Percentiles rank a stretch among this genome's conserved stretches.
phyloP scores from a whole-genome alignment of 1,140 invertebrate genomes.

The Plutomurus gul region DNA sequence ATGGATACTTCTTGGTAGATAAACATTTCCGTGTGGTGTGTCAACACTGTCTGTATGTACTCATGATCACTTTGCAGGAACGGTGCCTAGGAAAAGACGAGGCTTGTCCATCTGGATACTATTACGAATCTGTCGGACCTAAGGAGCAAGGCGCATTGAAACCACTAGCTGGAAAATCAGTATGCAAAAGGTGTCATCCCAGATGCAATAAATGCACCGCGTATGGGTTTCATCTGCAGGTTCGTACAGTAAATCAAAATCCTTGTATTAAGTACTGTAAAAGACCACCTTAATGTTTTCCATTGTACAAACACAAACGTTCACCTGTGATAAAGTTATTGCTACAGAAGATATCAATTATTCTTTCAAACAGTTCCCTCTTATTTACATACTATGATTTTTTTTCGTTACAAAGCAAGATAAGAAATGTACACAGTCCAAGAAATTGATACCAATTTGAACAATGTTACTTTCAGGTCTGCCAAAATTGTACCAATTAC shows the following conservation, averaged over 20 bases:
- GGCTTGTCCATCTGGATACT: slow-evolving; percentile 71
- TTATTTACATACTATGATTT: too few species aligned
- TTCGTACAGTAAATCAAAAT: slow-evolving; percentile 55
- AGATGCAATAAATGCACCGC: slow-evolving; percentile 85
- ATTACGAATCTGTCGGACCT: slow-evolving; percentile 77
- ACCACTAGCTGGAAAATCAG: slow-evolving; percentile 74
- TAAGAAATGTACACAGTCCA: slow-evolving; percentile 3
- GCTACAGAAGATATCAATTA: too few species aligned
- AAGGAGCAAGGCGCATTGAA: slow-evolving; percentile 72
- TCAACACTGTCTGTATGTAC: neutral
- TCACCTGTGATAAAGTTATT: neutral
- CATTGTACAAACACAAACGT: neutral
- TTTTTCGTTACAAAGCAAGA: too few species aligned
- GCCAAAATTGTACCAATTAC: slow-evolving; percentile 81
- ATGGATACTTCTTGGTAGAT: neutral
- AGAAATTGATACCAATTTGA: neutral
- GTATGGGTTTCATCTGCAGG: slow-evolving; percentile 81
- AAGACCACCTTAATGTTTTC: neutral
- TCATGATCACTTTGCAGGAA: slow-evolving; percentile 56
- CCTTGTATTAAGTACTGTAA: too few species aligned
- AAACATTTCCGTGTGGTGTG: too few species aligned
- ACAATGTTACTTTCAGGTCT: slow-evolving; percentile 58
- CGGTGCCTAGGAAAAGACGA: slow-evolving; percentile 79
- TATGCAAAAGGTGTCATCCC: slow-evolving; percentile 87
- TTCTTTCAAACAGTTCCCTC: too few species aligned